Evolutionary conservation across 2,797 vertebrate genomes (phyloP).

Genomic region (Paratrypauchen microcephalus): DNA sequence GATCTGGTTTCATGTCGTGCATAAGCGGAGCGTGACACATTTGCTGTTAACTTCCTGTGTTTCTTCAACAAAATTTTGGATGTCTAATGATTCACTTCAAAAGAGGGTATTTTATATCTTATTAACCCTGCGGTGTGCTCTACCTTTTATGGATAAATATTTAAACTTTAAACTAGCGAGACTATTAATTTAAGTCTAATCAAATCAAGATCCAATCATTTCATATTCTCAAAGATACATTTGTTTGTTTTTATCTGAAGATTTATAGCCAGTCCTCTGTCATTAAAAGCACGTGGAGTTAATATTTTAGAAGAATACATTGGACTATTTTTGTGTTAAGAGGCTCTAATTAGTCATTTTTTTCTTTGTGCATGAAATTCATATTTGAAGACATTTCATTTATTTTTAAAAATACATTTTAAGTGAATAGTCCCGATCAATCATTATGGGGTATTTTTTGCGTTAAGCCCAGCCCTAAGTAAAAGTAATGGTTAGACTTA

Average conservation of each 20-base stretch:
- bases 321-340: background rate
- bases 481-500: background rate
- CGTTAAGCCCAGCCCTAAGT: background rate
- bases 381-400: background rate
- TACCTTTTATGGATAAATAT: background rate
- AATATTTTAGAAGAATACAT: background rate
- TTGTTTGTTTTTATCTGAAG: background rate
- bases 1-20: constrained; percentile 24
- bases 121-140: background rate
- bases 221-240: background rate
- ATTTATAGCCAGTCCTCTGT: background rate
- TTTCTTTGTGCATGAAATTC: background rate
- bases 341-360: background rate
- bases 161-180: background rate
- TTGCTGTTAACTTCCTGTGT: constrained; percentile 28
- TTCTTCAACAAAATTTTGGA: constrained; percentile 28
- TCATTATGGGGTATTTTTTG: background rate
- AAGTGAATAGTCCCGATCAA: background rate
- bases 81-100: constrained; percentile 10
- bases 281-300: background rate
- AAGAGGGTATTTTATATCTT: background rate
- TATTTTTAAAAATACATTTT: too few relatives aligned
- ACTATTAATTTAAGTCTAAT: background rate
- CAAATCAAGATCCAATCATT: background rate
- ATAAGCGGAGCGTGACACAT: constrained; percentile 11